Evolutionary conservation across 2,797 vertebrate species (phyloP).

Genomic region (Semaprochilodus insignis): DNA sequence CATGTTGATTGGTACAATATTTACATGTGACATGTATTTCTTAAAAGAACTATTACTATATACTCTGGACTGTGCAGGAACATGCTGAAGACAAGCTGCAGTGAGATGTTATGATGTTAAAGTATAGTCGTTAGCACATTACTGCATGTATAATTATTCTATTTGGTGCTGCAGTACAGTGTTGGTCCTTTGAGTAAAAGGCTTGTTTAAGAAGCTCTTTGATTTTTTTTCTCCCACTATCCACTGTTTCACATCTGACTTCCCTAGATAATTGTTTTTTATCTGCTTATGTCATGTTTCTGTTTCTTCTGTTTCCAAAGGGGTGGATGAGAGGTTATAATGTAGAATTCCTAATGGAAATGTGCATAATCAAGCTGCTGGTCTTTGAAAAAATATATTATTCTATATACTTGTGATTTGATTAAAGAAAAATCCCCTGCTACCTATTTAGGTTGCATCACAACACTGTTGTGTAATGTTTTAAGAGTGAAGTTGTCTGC

Average conservation of each 20-base stretch:
- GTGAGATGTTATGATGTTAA: constrained; percentile 27
- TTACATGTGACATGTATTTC: too few species aligned
- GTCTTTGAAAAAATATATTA: constrained; percentile 33
- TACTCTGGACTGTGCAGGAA: background rate
- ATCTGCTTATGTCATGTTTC: constrained; percentile 45
- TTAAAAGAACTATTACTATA: background rate
- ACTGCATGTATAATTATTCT: constrained; percentile 54
- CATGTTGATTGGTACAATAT: too few species aligned
- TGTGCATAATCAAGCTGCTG: constrained; percentile 50
- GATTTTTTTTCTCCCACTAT: constrained; percentile 32
- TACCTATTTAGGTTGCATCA: constrained; percentile 25
- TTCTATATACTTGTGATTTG: constrained; percentile 63
- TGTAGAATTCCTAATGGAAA: constrained; percentile 45
- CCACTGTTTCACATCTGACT: constrained; percentile 55
- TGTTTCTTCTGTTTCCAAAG: constrained; percentile 38
- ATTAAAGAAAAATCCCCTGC: background rate
- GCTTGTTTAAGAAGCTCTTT: constrained; percentile 55
- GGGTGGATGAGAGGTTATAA: constrained; percentile 57
- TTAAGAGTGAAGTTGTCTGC: constrained; percentile 31
- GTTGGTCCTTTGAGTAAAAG: constrained; percentile 55
- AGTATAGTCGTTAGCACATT: constrained; percentile 47
- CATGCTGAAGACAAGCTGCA: background rate
- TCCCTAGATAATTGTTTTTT: constrained; percentile 59
- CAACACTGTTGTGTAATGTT: constrained; percentile 20
- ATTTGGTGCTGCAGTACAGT: constrained; percentile 41